Evolutionary conservation across 2,888 invertebrate species (phyloP).

Genomic region (Acleris laterana): DNA sequence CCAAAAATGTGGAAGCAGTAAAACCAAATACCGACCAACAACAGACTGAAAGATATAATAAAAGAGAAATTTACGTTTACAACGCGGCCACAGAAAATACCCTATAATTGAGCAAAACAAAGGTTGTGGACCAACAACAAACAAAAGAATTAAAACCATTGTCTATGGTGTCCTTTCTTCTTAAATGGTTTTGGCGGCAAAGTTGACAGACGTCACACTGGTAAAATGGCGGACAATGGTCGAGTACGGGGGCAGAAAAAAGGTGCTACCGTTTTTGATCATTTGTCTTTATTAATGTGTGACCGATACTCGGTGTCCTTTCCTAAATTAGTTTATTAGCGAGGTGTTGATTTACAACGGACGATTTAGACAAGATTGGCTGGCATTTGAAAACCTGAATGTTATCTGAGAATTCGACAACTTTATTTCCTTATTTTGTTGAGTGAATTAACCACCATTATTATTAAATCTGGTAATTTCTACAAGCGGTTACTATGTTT

Average conservation of each 20-base stretch:
- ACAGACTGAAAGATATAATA: conserved; percentile 45
- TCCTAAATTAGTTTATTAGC: conserved; percentile 27
- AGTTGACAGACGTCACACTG: conserved; percentile 70
- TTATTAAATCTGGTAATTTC: too few species aligned
- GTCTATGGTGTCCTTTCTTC: conserved; percentile 44
- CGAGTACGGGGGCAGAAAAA: conserved; percentile 50
- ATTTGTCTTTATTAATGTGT: conserved; percentile 73
- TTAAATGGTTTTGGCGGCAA: conserved; percentile 68
- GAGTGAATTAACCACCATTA: too few species aligned
- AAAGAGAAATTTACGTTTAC: conserved; percentile 71
- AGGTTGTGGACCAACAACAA: conserved; percentile 64
- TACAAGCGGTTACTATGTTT: too few species aligned
- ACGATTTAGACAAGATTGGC: background rate
- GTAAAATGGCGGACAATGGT: conserved; percentile 54
- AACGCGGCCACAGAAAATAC: conserved; percentile 63
- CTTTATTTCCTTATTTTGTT: too few species aligned
- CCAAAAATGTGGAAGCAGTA: conserved; percentile 73
- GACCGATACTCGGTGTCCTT: conserved; percentile 42
- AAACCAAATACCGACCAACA: conserved; percentile 56
- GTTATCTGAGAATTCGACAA: background rate
- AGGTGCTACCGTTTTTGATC: conserved; percentile 70
- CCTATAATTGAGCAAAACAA: conserved; percentile 81
- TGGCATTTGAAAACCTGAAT: background rate
- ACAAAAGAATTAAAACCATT: conserved; percentile 55
- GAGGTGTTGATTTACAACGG: conserved; percentile 21